Evolutionary conservation across 2,113 vertebrate genomes (phyloP), one percentile per base, ranked within the genome.

Genomic region (Haemorhous mexicanus): DNA sequence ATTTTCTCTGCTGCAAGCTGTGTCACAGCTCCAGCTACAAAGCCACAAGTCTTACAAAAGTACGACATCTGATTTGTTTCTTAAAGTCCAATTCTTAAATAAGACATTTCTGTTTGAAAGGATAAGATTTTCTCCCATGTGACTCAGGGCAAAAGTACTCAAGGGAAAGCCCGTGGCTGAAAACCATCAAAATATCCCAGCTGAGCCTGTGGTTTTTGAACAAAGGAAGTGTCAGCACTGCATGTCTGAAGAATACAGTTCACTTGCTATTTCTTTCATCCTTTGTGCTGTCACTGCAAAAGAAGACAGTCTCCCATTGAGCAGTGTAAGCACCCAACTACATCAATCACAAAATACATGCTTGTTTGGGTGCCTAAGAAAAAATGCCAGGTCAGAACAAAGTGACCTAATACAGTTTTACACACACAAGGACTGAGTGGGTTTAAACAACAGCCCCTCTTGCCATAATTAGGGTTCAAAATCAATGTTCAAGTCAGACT

Each of bases 391-490:
- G 41, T 62, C n/a, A 67, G 33, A 67, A 59, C 0, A 0, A 84
- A 85, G 20, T 35, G 26, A 37, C 12, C 69, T 78, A 7, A 4
- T 74, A 46, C 24, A 35, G 12, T 52, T 82, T 61, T 43, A n/a
- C 14, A 27, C 2, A 3, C 4, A 26, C 4, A 14, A 32, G 47
- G 61, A n/a, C 28, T 58, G 2, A 1, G 11, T 39, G 16, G 10
- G 4, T 63, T 75, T 83, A 58, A 89, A 52, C 5, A 69, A 21
- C n/a, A 62, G 17, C 14, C 3, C 6, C 18, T 70, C 74, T 35
- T 78, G 11, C n/a, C 37, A 44, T 37, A 75, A 67, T 33, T 46
- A 50, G 41, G 18, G 9, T 33, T 82, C 23, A 93, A 82, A 93
- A 49, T 74, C 22, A 37, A 0, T 43, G 6, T 67, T 89, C 32